Percentiles rank a stretch among this genome's conserved stretches.
phyloP scores from a whole-genome alignment of 1,140 invertebrate genomes.

The Drosophila ercepeae region DNA sequence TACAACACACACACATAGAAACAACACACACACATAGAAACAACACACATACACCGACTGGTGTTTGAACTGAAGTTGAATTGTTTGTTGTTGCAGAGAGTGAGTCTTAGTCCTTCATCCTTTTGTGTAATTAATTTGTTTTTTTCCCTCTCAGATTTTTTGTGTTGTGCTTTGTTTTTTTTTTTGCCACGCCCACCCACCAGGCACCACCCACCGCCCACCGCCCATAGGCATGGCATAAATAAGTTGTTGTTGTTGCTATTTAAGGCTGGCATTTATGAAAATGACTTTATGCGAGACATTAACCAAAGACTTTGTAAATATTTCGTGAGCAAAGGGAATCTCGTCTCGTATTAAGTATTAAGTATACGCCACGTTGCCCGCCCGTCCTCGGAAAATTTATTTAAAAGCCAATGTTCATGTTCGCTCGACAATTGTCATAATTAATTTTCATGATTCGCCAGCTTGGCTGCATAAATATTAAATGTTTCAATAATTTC shows the following conservation, averaged over 20 bases:
- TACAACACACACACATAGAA: constrained; percentile 10
- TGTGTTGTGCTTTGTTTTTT: constrained; percentile 5
- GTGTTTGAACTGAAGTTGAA: constrained; percentile 38
- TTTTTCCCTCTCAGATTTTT: constrained; percentile 8
- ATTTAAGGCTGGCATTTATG: constrained; percentile 47
- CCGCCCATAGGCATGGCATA: constrained; percentile 10
- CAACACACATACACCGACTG: background rate
- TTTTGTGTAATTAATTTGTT: constrained; percentile 76
- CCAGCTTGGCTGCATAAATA: background rate
- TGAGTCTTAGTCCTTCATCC: constrained; percentile 49
- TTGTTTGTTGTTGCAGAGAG: constrained; percentile 48
- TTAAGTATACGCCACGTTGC: constrained; percentile 21
- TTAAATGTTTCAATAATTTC: background rate
- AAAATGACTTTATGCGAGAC: constrained; percentile 58
- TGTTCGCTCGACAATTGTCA: background rate
- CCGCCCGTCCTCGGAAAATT: background rate
- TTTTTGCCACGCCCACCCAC: constrained; percentile 1
- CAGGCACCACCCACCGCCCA: background rate
- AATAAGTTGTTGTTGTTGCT: constrained; percentile 39
- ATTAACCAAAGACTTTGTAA: constrained; percentile 31
- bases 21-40: constrained; percentile 3
- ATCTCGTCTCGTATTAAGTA: constrained; percentile 22
- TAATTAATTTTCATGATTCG: background rate
- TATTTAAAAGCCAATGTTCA: background rate
- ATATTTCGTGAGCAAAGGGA: constrained; percentile 26